Evolutionary conservation across 2,888 invertebrate genomes (phyloP), one percentile per base, ranked within the genome.

Genomic region (Petrolisthes cinctipes): DNA sequence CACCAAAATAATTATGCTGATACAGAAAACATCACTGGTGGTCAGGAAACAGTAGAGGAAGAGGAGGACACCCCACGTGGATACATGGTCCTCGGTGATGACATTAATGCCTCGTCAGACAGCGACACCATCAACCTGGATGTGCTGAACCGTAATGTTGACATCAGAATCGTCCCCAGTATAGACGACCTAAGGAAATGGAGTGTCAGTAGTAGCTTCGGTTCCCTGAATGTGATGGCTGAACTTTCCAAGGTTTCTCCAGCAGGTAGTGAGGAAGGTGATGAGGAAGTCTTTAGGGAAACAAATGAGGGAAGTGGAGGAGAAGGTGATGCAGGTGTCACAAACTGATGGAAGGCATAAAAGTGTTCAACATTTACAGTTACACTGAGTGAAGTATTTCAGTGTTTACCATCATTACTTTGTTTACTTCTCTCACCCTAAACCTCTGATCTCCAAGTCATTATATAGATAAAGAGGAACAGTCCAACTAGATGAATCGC

Each of bases 151-250:
- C 78, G 87, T 20, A 56, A 73, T 6, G 71, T 88, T 53, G 87
- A 88, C 75, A 88, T 88, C 20, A 80, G 87, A 14, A 80, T 88
- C 20, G 87, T 88, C n/a, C 87, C 87, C 5, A 76, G 83, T 9
- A 54, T 88, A 17, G 75, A 71, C 0, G 68, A 73, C 9, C 57
- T 86, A 17, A 51, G 78, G 23, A 37, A 37, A 37, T 54, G 57
- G 4, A 87, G 82, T 66, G 14, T n/a, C 0, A 3, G 11, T 0
- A 53, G 66, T 53, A 86, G 82, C 61, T 17, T 56, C 17, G 53
- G 54, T n/a, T 11, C n/a, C 4, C 23, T 61, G 6, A 81, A 81
- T 2, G 23, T 83, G 20, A 56, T 23, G 11, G 7, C 23, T 6
- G 75, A 83, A 6, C 3, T 37, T 23, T 2, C 56, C 5, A 75